These are phyloP conservation scores for Hiodon tergisus DNA, from an alignment of 2,113 vertebrate species.

Conservation along the genomic window DNA sequence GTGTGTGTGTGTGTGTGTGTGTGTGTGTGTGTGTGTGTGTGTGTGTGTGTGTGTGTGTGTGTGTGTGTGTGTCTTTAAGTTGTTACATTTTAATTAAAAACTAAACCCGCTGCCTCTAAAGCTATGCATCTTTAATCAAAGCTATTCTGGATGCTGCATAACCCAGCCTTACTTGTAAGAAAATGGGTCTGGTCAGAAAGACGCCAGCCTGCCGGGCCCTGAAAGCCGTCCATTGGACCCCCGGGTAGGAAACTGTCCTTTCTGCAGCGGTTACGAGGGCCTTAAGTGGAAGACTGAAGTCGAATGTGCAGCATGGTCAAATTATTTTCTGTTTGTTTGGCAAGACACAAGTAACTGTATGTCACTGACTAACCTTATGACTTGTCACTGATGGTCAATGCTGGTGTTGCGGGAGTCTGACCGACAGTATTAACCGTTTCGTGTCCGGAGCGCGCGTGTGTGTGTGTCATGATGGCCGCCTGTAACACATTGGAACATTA, in stretches of 20 bases:
- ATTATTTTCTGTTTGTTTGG: constrained; percentile 18
- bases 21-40: no score
- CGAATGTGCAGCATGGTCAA: constrained; percentile 36
- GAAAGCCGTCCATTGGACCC: not conserved
- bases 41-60: constrained; percentile 16
- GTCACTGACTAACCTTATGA: constrained; percentile 33
- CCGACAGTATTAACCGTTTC: constrained; percentile 51
- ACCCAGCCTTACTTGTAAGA: constrained; percentile 7
- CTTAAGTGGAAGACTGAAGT: not conserved
- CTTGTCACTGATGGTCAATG: constrained; percentile 11
- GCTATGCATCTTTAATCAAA: constrained; percentile 51
- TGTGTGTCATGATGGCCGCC: constrained; percentile 50
- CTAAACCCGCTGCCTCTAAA: constrained; percentile 54
- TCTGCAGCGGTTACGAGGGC: constrained; percentile 22
- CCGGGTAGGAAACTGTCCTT: constrained; percentile 40
- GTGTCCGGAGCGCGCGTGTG: constrained; percentile 20
- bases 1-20: no score
- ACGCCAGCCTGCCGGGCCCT: not conserved
- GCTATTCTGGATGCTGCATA: constrained; percentile 36
- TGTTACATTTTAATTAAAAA: constrained; percentile 31
- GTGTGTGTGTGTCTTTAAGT: constrained; percentile 19
- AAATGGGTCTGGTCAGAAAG: not conserved
- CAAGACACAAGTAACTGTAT: constrained; percentile 32
- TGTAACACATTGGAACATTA: constrained; percentile 63
- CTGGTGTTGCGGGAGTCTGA: constrained; percentile 29